Evolutionary conservation across 92 coral and sea anemone species (phyloP).

Genomic region (Palythoa grandiflora): DNA sequence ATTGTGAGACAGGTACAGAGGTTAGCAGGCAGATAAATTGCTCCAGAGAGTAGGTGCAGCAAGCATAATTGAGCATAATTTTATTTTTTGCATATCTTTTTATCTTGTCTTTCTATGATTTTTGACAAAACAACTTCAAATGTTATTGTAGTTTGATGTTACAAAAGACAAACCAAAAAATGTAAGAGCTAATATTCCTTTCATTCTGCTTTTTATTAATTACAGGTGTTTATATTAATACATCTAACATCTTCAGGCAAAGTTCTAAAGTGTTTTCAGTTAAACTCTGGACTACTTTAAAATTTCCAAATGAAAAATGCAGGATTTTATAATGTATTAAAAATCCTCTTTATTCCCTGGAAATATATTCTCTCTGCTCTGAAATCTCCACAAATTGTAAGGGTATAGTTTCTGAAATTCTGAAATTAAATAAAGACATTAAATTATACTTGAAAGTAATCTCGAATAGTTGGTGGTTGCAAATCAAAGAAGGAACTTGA

Average conservation of each 20-base stretch:
- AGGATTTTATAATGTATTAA: background rate
- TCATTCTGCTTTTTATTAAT: background rate
- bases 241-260: background rate
- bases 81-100: background rate
- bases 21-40: conserved; percentile 1
- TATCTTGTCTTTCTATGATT: background rate
- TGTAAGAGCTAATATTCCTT: background rate
- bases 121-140: background rate
- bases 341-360: background rate
- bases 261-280: background rate
- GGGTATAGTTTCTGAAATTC: conserved; percentile 1
- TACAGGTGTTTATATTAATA: background rate
- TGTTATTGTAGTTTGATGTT: background rate
- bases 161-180: conserved; percentile 2
- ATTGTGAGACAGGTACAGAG: conserved; percentile 1
- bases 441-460: conserved; percentile 20
- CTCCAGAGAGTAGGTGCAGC: conserved; percentile 8
- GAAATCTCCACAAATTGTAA: background rate
- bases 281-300: conserved; percentile 1
- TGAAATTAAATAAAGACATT: background rate
- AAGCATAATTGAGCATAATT: background rate
- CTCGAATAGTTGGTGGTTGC: conserved; percentile 22
- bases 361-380: background rate
- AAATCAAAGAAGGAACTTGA: conserved; percentile 5
- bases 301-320: conserved; percentile 2